phyloP scores from a whole-genome alignment of 2,888 invertebrate species.

The Heliconius aoede region DNA sequence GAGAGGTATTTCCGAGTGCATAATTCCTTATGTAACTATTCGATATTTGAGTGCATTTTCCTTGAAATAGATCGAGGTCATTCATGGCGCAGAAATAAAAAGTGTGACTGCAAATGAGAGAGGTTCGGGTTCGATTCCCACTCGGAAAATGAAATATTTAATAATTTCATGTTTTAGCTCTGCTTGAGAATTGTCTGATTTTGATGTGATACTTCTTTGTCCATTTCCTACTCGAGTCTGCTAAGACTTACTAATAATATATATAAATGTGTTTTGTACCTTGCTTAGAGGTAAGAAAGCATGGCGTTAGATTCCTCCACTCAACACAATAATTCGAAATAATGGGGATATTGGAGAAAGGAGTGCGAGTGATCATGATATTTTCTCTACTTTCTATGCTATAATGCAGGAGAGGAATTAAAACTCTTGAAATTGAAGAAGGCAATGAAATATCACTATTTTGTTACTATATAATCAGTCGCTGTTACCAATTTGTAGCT shows the following conservation, averaged over 20 bases:
- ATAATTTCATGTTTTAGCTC: no score
- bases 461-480: slow-evolving; percentile 11
- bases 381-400: not conserved
- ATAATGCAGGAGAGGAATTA: not conserved
- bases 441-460: not conserved
- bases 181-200: not conserved
- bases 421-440: not conserved
- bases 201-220: not conserved
- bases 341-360: not conserved
- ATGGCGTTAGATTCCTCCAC: not conserved
- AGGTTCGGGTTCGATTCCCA: no score
- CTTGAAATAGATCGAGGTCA: slow-evolving; percentile 11
- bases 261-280: no score
- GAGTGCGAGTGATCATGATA: not conserved
- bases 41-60: slow-evolving; percentile 33
- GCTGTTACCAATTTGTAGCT: slow-evolving; percentile 14
- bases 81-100: no score
- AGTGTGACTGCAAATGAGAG: no score
- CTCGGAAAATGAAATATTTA: no score
- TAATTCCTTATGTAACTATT: slow-evolving; percentile 45
- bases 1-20: slow-evolving; percentile 47
- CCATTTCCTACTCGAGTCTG: not conserved
- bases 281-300: not conserved
- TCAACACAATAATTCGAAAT: not conserved
- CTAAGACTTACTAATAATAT: no score